Evolutionary conservation across 2,797 vertebrate genomes (phyloP).

Genomic region (Megalops cyprinoides): DNA sequence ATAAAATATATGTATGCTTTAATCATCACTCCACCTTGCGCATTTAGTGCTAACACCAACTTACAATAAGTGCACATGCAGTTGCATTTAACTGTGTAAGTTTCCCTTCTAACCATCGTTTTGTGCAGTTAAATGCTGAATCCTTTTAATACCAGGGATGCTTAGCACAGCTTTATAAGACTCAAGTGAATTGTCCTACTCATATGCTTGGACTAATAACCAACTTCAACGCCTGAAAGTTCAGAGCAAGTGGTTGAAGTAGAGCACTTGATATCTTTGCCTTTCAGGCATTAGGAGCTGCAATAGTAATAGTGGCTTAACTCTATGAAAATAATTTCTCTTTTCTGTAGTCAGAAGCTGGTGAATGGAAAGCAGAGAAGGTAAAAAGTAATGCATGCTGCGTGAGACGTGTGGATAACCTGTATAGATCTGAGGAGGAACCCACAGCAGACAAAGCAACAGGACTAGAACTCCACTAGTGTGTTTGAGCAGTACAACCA

Average conservation of each 20-base stretch:
- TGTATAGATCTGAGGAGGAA: constrained; percentile 39
- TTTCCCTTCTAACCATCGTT: constrained; percentile 8
- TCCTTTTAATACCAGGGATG: constrained; percentile 22
- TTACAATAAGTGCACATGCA: constrained; percentile 19
- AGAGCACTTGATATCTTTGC: constrained; percentile 20
- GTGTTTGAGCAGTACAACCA: neutral
- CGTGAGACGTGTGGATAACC: constrained; percentile 33
- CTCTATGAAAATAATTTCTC: constrained; percentile 39
- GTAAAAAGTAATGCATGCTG: constrained; percentile 30
- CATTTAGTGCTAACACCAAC: constrained; percentile 27
- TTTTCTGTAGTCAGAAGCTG: constrained; percentile 39
- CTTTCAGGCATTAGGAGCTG: constrained; percentile 21
- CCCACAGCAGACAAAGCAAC: constrained; percentile 14
- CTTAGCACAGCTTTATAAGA: constrained; percentile 20
- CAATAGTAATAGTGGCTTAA: constrained; percentile 32
- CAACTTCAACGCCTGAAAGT: constrained; percentile 13
- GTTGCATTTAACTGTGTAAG: constrained; percentile 21
- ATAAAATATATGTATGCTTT: constrained; percentile 8
- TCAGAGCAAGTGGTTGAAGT: constrained; percentile 11
- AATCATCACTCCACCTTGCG: constrained; percentile 16
- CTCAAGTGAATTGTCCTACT: constrained; percentile 13
- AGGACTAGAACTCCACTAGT: neutral
- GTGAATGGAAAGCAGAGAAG: constrained; percentile 47
- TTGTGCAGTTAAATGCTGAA: constrained; percentile 21
- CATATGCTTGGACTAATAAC: constrained; percentile 16